A percentile compares a stretch with the other conserved stretches of the same genome.
Conservation (phyloP, 2,113 vertebrate genomes). For the Atractosteus spatula region DNA sequence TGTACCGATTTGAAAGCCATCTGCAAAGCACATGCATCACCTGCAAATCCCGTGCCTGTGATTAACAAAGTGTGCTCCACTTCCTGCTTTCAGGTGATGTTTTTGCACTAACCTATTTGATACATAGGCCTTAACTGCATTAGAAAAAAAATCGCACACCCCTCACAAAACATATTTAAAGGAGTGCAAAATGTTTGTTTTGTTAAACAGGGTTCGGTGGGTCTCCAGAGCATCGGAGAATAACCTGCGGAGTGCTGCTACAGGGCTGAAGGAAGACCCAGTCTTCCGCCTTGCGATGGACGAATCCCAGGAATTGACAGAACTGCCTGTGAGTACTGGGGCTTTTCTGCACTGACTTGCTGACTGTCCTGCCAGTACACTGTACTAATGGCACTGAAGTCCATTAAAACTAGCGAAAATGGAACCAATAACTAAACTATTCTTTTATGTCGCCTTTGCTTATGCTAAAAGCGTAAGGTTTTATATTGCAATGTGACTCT, state of each 20-base stretch:
- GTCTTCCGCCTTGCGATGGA: constrained; percentile 51
- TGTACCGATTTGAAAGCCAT: constrained; percentile 8
- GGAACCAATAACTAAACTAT: no score
- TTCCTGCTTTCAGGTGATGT: constrained; percentile 21
- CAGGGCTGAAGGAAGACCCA: constrained; percentile 31
- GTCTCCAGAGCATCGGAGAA: constrained; percentile 41
- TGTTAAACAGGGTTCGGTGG: constrained; percentile 45
- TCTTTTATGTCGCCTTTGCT: no score
- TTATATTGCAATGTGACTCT: no score
- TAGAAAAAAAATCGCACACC: constrained; percentile 13
- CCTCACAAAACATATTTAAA: constrained; percentile 43
- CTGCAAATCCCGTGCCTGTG: constrained; percentile 44
- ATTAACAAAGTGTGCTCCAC: constrained; percentile 22
- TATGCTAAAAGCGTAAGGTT: no score
- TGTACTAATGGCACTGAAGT: no score
- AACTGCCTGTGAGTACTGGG: constrained; percentile 60
- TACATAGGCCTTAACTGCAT: background rate
- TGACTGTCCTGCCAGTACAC: no score
- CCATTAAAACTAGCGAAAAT: no score
- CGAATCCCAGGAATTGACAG: constrained; percentile 58
- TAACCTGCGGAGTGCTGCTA: constrained; percentile 45
- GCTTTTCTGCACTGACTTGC: no score
- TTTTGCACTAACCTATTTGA: background rate
- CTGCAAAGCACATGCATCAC: constrained; percentile 40
- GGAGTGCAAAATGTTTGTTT: background rate